Percentiles rank a stretch among this genome's conserved stretches.
These are phyloP conservation scores for Hypocryptadius cinnamomeus DNA, from an alignment of 2,113 vertebrate genomes.

Conservation along the genomic window DNA sequence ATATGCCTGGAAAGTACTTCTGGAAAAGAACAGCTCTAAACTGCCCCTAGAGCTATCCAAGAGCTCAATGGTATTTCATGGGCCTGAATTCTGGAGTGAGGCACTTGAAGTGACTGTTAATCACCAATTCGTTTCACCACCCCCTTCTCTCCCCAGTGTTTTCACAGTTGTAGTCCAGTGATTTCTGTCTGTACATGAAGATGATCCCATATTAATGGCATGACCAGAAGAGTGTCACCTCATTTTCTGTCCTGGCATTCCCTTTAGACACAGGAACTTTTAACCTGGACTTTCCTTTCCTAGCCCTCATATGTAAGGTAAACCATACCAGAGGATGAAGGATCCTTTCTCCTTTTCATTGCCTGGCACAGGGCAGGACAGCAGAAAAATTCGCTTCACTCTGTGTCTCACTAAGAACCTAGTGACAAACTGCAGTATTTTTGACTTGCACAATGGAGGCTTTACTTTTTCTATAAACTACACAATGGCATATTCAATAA, in stretches of 20 bases:
- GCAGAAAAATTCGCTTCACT: not conserved
- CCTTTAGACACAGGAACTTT: not conserved
- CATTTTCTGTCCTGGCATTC: not conserved
- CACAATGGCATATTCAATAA: not conserved
- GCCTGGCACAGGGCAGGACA: not conserved
- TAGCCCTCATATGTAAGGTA: not conserved
- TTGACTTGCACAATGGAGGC: not conserved
- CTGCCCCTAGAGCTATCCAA: not conserved
- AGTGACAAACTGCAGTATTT: not conserved
- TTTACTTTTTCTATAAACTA: not conserved
- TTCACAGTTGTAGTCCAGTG: not conserved
- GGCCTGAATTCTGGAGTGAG: not conserved
- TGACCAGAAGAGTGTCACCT: not conserved
- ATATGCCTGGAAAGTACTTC: not conserved
- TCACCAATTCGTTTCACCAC: not conserved
- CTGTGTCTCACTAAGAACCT: not conserved
- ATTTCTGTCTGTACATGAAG: not conserved
- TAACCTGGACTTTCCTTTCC: not conserved
- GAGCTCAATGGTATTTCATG: not conserved
- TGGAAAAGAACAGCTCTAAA: not conserved
- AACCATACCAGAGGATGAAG: not conserved
- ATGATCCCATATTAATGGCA: not conserved
- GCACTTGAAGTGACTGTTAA: not conserved
- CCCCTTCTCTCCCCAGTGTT: not conserved
- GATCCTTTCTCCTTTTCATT: not conserved